Percentiles rank a stretch among this genome's conserved stretches.
Conservation (phyloP, 2,113 vertebrate genomes). For the Hystrix brachyura region DNA sequence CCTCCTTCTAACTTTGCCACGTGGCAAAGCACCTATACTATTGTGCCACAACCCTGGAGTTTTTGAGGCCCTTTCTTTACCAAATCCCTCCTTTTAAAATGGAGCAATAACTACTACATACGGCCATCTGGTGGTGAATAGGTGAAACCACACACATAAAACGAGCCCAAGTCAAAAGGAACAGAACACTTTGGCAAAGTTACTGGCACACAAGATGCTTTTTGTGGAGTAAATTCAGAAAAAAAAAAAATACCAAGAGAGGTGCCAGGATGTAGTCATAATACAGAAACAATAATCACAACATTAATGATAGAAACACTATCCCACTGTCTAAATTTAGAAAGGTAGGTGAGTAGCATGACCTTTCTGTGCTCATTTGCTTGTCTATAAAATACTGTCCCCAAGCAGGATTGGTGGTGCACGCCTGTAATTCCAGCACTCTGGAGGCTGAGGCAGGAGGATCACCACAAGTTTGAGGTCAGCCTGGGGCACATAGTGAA, state of each 20-base stretch:
- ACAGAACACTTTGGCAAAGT: background rate
- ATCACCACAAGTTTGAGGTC: background rate
- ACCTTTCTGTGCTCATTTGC: background rate
- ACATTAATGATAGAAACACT: background rate
- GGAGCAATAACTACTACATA: background rate
- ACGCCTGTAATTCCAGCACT: background rate
- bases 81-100: background rate
- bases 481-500: background rate
- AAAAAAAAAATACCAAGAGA: background rate
- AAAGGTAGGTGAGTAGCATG: background rate
- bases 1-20: background rate
- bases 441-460: background rate
- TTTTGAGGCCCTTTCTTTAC: background rate
- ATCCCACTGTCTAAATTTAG: background rate
- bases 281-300: background rate
- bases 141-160: background rate
- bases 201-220: background rate
- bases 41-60: background rate
- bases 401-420: background rate
- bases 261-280: background rate
- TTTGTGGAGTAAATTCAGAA: background rate
- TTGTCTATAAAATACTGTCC: background rate
- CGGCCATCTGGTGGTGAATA: slow-evolving; percentile 58
- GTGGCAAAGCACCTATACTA: background rate
- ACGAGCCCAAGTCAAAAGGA: background rate